A percentile compares a stretch with the other conserved stretches of the same genome.
phyloP scores from a whole-genome alignment of 2,888 invertebrate genomes.

The Schrankia costaestrigalis region DNA sequence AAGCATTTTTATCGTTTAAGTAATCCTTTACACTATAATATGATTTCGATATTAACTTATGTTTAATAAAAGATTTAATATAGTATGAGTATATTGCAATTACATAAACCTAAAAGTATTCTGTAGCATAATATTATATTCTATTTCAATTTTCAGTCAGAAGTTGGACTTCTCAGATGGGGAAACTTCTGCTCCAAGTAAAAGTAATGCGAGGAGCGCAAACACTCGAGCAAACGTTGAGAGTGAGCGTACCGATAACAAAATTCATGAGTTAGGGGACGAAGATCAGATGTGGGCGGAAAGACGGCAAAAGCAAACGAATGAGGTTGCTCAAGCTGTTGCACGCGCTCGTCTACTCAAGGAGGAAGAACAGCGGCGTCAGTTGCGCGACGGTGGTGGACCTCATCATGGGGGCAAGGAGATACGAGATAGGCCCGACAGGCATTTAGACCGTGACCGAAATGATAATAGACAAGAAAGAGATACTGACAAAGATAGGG shows the following conservation, averaged over 20 bases:
- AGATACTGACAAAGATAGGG: conserved; percentile 48
- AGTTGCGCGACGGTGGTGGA: conserved; percentile 61
- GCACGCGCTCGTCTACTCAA: conserved; percentile 92
- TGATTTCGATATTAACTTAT: too few relatives aligned
- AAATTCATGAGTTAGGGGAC: conserved; percentile 62
- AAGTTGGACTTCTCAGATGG: conserved; percentile 97
- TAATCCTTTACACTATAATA: too few relatives aligned
- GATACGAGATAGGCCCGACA: conserved; percentile 43
- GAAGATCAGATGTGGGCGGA: conserved; percentile 84
- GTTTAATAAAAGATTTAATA: too few relatives aligned
- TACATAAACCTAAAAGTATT: too few relatives aligned
- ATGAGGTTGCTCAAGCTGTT: conserved; percentile 88
- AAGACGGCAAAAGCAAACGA: conserved; percentile 83
- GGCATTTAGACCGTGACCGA: conserved; percentile 50
- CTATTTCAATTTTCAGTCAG: conserved; percentile 80
- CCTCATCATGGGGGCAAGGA: conserved; percentile 47
- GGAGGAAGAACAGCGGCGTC: conserved; percentile 92
- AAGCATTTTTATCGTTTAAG: too few relatives aligned
- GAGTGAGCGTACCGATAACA: conserved; percentile 60
- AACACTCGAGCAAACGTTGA: conserved; percentile 56
- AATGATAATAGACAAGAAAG: conserved; percentile 58
- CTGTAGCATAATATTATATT: neutral
- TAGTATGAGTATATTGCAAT: too few relatives aligned
- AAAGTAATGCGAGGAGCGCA: conserved; percentile 53
- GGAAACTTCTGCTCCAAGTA: conserved; percentile 78